Evolutionary conservation across 1,140 invertebrate species (phyloP).

Genomic region (Homalodisca vitripennis): DNA sequence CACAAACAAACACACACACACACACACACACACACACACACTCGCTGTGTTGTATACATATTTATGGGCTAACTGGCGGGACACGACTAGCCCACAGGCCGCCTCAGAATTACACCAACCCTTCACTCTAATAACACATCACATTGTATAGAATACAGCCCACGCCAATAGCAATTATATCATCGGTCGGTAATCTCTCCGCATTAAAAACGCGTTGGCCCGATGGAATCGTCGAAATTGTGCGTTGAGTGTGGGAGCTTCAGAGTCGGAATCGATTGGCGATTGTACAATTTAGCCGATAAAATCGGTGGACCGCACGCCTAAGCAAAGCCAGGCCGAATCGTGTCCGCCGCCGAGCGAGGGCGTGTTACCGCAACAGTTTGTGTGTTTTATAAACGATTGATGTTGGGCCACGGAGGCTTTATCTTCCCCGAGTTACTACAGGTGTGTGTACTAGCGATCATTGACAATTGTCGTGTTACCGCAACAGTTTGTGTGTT

Average conservation of each 20-base stretch:
- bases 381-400: neutral
- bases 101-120: neutral
- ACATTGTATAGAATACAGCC: no score
- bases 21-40: neutral
- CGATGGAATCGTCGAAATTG: neutral
- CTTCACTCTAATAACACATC: neutral
- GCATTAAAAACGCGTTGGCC: neutral
- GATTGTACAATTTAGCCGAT: neutral
- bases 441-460: no score
- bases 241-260: neutral
- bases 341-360: neutral
- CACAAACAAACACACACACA: no score
- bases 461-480: no score
- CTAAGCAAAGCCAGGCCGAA: neutral
- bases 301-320: neutral
- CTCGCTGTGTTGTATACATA: neutral
- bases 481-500: neutral
- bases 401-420: no score
- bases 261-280: neutral
- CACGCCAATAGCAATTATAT: neutral
- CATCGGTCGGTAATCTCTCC: neutral
- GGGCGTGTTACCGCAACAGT: neutral
- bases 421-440: no score
- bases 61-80: neutral
- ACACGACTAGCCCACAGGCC: neutral